These are phyloP conservation scores for Sialis fuliginosa DNA, from an alignment of 2,888 invertebrate genomes.

Conservation along the genomic window DNA sequence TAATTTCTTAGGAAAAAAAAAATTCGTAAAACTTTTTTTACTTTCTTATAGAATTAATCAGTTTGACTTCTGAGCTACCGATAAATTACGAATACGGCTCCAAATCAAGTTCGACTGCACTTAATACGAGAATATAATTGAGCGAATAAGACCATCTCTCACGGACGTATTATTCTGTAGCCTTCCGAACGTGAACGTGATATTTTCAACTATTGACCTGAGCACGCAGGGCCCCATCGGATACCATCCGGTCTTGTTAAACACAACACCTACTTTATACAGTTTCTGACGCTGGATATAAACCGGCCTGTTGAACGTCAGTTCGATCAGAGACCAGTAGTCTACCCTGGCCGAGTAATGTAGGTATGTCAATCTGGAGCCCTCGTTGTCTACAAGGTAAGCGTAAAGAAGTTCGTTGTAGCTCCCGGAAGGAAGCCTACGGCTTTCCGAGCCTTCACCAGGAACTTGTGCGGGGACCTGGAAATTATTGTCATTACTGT, in stretches of 20 bases:
- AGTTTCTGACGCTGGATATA: conserved; percentile 59
- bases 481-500: conserved; percentile 9
- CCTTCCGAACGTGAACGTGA: conserved; percentile 59
- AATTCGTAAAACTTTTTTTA: too few relatives aligned
- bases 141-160: conserved; percentile 59
- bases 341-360: conserved; percentile 63
- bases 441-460: conserved; percentile 25
- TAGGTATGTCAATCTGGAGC: conserved; percentile 62
- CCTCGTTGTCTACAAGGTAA: conserved; percentile 62
- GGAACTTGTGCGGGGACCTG: conserved; percentile 59
- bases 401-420: conserved; percentile 70
- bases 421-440: conserved; percentile 19
- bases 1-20: too few relatives aligned
- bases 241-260: conserved; percentile 70
- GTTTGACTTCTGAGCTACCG: too few relatives aligned
- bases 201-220: conserved; percentile 47
- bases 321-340: conserved; percentile 57
- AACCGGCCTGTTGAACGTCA: conserved; percentile 63
- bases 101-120: too few relatives aligned
- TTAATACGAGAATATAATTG: conserved; percentile 50
- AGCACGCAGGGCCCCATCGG: conserved; percentile 57
- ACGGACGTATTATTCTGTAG: conserved; percentile 52
- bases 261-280: conserved; percentile 66
- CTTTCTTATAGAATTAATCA: too few relatives aligned
- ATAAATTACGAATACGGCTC: too few relatives aligned